A percentile compares a stretch with the other conserved stretches of the same genome.
Conservation (phyloP, 2,113 vertebrate species). For the Ornithorhynchus anatinus region DNA sequence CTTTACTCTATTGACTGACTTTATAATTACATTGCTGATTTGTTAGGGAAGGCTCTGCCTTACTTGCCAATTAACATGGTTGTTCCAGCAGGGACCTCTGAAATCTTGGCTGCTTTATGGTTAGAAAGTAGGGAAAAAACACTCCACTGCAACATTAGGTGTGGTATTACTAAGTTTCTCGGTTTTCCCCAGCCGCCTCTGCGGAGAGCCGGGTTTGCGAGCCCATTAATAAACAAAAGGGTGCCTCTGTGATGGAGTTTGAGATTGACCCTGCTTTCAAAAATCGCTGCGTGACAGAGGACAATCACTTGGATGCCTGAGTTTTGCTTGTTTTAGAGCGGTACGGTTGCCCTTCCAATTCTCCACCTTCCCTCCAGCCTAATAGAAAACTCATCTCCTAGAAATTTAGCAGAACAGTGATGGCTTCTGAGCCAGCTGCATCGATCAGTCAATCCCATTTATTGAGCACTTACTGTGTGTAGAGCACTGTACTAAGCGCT, state of each 20-base stretch:
- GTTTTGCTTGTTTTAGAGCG: not conserved
- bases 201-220: not conserved
- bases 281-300: not conserved
- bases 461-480: too few species aligned
- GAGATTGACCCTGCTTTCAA: not conserved
- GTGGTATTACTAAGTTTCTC: not conserved
- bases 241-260: not conserved
- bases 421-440: not conserved
- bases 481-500: not conserved
- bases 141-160: not conserved
- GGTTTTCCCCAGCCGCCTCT: not conserved
- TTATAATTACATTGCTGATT: constrained; percentile 75
- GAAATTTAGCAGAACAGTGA: not conserved
- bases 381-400: not conserved
- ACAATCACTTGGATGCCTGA: not conserved
- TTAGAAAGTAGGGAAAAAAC: not conserved
- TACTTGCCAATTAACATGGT: constrained; percentile 68
- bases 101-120: constrained; percentile 11
- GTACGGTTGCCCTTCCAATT: not conserved
- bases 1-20: constrained; percentile 66
- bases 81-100: constrained; percentile 51
- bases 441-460: not conserved
- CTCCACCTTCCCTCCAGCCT: not conserved
- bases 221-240: not conserved
- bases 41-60: constrained; percentile 73